Evolutionary conservation across 2,113 vertebrate species (phyloP).

Genomic region (Mirza zaza): DNA sequence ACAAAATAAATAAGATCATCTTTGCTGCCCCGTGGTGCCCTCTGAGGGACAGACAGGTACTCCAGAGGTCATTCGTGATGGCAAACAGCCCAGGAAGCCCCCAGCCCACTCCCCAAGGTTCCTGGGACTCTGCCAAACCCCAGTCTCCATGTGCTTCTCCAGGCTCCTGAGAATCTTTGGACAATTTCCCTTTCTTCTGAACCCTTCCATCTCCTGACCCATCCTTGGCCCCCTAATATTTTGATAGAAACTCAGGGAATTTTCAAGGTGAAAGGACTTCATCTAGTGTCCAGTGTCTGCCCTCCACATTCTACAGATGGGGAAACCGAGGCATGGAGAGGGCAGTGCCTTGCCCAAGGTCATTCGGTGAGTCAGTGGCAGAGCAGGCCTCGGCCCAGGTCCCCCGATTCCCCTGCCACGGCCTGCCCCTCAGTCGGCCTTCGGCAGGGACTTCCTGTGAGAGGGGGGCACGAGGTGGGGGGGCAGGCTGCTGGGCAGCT

Average conservation of each 20-base stretch:
- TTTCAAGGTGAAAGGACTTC: slow-evolving; percentile 18
- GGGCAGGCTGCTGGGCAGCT: slow-evolving; percentile 92
- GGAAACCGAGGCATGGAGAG: slow-evolving; percentile 10
- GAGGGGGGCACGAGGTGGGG: slow-evolving; percentile 93
- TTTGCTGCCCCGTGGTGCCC: background rate
- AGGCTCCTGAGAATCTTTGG: background rate
- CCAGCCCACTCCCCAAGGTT: background rate
- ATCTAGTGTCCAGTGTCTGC: background rate
- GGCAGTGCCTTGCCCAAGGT: background rate
- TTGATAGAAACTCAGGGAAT: slow-evolving; percentile 44
- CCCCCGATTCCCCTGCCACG: accelerated
- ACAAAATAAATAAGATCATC: slow-evolving; percentile 37
- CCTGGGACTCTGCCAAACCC: slow-evolving; percentile 4
- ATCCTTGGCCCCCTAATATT: background rate
- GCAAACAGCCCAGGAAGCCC: slow-evolving; percentile 17
- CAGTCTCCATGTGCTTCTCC: background rate
- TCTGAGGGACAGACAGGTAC: background rate
- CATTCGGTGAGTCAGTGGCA: background rate
- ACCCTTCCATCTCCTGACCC: background rate
- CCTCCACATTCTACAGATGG: background rate
- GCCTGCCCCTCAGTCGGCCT: slow-evolving; percentile 82
- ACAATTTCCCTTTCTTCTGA: slow-evolving; percentile 18
- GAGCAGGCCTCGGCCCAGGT: background rate
- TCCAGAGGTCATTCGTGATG: slow-evolving; percentile 69
- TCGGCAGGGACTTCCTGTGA: slow-evolving; percentile 91